phyloP scores from a whole-genome alignment of 2,113 vertebrate species.

The Falco punctatus region DNA sequence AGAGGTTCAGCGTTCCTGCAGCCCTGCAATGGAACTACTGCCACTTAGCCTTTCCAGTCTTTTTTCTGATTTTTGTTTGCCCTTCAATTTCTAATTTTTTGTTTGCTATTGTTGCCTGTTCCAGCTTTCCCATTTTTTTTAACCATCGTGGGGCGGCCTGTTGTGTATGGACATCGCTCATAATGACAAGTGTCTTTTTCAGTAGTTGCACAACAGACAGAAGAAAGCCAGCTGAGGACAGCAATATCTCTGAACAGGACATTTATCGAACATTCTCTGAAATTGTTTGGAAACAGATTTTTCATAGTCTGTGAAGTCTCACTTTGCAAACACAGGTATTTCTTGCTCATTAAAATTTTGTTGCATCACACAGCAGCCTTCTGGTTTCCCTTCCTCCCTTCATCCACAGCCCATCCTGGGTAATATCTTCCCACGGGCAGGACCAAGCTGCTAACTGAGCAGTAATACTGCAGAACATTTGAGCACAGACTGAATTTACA shows the following conservation, averaged over 20 bases:
- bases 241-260: background rate
- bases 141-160: rapidly evolving
- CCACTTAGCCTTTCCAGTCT: background rate
- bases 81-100: background rate
- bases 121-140: rapidly evolving
- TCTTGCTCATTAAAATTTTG: slow-evolving; percentile 20
- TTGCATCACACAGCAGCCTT: slow-evolving; percentile 3
- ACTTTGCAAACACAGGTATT: background rate
- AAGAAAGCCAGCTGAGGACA: background rate
- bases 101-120: background rate
- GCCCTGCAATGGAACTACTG: background rate
- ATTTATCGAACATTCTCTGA: background rate
- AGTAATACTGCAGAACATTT: background rate
- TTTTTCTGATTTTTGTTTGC: background rate
- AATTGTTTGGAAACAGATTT: background rate
- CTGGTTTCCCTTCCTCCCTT: background rate
- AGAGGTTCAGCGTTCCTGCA: rapidly evolving
- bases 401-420: background rate
- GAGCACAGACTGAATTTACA: background rate
- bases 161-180: background rate
- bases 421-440: too few species aligned
- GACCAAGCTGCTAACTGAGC: background rate
- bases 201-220: background rate
- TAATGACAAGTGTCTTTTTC: background rate
- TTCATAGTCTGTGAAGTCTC: background rate